Percentiles rank a stretch among this genome's conserved stretches.
These are phyloP conservation scores for Proteles cristata DNA, from an alignment of 2,113 vertebrate genomes.

Conservation along the genomic window DNA sequence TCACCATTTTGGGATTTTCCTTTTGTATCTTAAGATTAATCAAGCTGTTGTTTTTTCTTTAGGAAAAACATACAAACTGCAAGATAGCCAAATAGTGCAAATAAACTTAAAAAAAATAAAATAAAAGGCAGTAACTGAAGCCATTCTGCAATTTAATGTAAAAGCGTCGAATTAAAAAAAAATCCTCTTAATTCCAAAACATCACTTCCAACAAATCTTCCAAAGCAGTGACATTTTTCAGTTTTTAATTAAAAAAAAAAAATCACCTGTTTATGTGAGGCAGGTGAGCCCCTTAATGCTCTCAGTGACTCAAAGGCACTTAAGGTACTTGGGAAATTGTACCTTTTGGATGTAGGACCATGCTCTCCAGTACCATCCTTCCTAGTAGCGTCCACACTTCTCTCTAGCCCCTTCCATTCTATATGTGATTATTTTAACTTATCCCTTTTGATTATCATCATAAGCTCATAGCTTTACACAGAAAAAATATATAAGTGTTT, in stretches of 20 bases:
- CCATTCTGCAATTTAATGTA: constrained; percentile 89
- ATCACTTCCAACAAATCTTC: background rate
- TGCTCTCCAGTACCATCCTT: background rate
- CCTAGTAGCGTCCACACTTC: background rate
- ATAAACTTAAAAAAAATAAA: constrained; percentile 91
- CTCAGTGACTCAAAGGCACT: background rate
- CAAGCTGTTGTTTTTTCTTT: constrained; percentile 90
- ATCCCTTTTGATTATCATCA: background rate
- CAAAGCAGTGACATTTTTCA: background rate
- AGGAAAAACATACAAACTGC: constrained; percentile 91
- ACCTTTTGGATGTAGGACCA: background rate
- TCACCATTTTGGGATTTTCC: constrained; percentile 93
- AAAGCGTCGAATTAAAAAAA: background rate
- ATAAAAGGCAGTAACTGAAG: constrained; percentile 89
- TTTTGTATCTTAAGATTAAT: constrained; percentile 96
- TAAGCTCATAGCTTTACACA: background rate
- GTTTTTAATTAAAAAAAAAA: constrained; percentile 9
- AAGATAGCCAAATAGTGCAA: constrained; percentile 92
- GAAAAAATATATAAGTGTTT: background rate
- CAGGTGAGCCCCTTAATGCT: background rate
- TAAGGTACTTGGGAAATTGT: accelerated
- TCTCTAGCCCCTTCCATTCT: background rate
- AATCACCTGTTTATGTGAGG: background rate
- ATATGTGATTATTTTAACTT: background rate
- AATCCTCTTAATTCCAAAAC: background rate